These are phyloP conservation scores for Andrena fulva DNA, from an alignment of 2,888 invertebrate species.

Conservation along the genomic window DNA sequence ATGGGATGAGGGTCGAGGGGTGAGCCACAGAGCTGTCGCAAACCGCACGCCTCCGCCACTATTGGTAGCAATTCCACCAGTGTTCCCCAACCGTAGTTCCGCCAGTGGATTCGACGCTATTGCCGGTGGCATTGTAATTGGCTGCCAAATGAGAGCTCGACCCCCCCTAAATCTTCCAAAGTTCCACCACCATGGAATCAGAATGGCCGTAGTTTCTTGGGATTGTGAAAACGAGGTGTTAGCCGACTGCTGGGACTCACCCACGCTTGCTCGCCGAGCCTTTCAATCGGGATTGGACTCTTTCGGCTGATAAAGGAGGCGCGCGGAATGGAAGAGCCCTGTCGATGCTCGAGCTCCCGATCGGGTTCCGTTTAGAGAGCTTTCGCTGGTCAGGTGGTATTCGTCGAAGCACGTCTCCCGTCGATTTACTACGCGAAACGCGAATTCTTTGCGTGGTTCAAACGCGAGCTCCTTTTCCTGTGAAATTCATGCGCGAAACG, in stretches of 20 bases:
- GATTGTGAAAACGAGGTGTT: conserved; percentile 44
- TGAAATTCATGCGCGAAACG: conserved; percentile 13
- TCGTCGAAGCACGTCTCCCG: neutral
- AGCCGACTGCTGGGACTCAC: neutral
- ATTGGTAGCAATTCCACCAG: conserved; percentile 73
- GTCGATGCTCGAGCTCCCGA: neutral
- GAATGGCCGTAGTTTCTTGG: conserved; percentile 54
- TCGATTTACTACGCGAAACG: neutral
- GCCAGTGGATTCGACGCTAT: conserved; percentile 71
- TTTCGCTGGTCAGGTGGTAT: neutral
- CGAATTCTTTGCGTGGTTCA: neutral
- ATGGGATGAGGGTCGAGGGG: conserved; percentile 1
- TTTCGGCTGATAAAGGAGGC: neutral
- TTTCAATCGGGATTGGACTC: conserved; percentile 7
- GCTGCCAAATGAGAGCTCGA: conserved; percentile 80
- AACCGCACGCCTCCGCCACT: conserved; percentile 69
- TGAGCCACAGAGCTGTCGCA: conserved; percentile 63
- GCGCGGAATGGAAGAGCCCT: no score
- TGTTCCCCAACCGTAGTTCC: conserved; percentile 69
- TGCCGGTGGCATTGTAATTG: conserved; percentile 80
- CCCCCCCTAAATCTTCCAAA: conserved; percentile 78
- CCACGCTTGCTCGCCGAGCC: neutral
- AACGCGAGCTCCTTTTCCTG: neutral
- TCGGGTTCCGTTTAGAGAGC: neutral
- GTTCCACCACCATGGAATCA: conserved; percentile 68